These are phyloP conservation scores for Oreonectes daqikongensis DNA, from an alignment of 2,797 vertebrate species.

Conservation along the genomic window DNA sequence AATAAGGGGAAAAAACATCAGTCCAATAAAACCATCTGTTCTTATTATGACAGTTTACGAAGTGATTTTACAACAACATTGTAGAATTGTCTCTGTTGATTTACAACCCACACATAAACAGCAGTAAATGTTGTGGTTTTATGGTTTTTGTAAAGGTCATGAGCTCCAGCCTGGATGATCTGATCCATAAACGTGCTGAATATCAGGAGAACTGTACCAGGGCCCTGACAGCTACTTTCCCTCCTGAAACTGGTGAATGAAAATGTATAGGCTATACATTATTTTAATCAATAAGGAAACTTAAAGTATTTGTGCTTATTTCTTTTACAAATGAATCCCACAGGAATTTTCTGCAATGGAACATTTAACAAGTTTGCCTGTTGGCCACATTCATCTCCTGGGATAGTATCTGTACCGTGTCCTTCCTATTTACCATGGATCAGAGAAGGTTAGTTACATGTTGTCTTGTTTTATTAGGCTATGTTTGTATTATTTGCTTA, in stretches of 20 bases:
- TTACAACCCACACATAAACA: not conserved
- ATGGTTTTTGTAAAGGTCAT: constrained; percentile 67
- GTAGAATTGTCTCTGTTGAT: not conserved
- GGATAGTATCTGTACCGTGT: constrained; percentile 90
- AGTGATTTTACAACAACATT: not conserved
- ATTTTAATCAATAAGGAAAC: not conserved
- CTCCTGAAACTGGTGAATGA: constrained; percentile 77
- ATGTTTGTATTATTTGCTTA: not conserved
- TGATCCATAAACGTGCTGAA: constrained; percentile 79
- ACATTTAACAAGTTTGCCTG: constrained; percentile 87
- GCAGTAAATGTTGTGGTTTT: constrained; percentile 1
- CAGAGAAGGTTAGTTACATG: constrained; percentile 63
- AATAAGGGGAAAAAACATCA: not conserved
- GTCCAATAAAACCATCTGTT: not conserved
- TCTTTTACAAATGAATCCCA: not conserved
- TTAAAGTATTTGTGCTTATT: constrained; percentile 1
- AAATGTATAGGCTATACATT: not conserved
- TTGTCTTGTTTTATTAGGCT: not conserved
- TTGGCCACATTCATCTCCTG: constrained; percentile 90
- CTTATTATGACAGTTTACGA: not conserved
- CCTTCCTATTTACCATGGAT: constrained; percentile 89
- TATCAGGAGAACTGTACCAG: constrained; percentile 85
- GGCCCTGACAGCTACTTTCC: constrained; percentile 65
- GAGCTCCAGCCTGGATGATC: constrained; percentile 80
- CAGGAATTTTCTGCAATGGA: constrained; percentile 88